These are phyloP conservation scores for Tetrao urogallus DNA, from an alignment of 2,113 vertebrate genomes.

Conservation along the genomic window DNA sequence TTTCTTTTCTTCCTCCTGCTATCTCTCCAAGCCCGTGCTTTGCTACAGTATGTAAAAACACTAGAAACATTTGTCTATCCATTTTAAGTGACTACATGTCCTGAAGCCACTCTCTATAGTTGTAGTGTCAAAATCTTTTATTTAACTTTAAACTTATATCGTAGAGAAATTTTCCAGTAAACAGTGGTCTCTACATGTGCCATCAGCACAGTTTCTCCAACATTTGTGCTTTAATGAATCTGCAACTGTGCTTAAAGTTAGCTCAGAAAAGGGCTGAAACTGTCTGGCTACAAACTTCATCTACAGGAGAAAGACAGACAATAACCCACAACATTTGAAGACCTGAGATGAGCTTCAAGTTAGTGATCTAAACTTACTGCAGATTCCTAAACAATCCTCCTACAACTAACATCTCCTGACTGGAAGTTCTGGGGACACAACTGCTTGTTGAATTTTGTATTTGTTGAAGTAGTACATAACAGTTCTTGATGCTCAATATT, in stretches of 20 bases:
- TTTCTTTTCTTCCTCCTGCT: neutral
- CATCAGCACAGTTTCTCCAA: conserved; percentile 21
- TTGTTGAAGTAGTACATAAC: conserved; percentile 55
- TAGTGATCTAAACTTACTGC: neutral
- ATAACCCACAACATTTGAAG: neutral
- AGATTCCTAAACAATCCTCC: neutral
- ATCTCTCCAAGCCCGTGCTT: neutral
- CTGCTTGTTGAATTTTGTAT: conserved; percentile 1
- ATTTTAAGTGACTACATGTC: neutral
- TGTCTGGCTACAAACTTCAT: neutral
- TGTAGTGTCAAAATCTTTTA: neutral
- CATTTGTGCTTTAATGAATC: conserved; percentile 73
- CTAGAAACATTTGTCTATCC: neutral
- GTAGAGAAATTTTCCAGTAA: conserved; percentile 27
- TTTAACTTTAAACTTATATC: neutral
- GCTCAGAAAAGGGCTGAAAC: conserved; percentile 14
- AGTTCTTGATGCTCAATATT: conserved; percentile 84
- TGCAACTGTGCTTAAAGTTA: conserved; percentile 70
- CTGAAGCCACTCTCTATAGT: neutral
- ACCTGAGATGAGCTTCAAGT: neutral
- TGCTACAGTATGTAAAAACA: neutral
- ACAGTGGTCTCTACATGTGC: neutral
- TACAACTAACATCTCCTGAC: neutral
- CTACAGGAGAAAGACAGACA: neutral
- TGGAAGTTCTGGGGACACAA: neutral